phyloP scores from a whole-genome alignment of 2,888 invertebrate genomes.

The Drosophila picticornis region DNA sequence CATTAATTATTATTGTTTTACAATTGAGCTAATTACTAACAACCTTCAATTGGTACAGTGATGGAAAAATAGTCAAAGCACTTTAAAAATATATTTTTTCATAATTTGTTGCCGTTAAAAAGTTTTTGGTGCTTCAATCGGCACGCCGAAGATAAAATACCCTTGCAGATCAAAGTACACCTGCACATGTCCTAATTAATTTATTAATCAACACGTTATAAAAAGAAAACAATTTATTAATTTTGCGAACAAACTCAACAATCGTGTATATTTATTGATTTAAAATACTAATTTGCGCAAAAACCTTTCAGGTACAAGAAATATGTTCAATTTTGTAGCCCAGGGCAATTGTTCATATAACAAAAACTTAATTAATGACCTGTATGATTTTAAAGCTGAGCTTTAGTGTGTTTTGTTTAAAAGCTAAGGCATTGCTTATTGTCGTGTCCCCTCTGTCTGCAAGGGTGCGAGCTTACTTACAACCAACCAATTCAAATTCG shows the following conservation, averaged over 20 bases:
- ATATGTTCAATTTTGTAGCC: neutral
- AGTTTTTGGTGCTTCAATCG: neutral
- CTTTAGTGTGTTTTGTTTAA: slow-evolving; percentile 1
- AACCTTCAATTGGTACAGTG: neutral
- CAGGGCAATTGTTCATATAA: slow-evolving; percentile 5
- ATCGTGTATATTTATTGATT: neutral
- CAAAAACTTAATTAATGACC: slow-evolving; percentile 1
- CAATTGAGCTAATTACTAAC: neutral
- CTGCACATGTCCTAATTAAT: neutral
- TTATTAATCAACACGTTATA: neutral
- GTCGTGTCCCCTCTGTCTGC: neutral
- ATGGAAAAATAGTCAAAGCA: neutral
- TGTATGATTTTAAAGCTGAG: slow-evolving; percentile 9
- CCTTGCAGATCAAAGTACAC: neutral
- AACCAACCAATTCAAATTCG: slow-evolving; percentile 7
- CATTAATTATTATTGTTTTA: neutral
- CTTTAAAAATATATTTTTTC: neutral
- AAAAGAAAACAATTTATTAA: slow-evolving; percentile 3
- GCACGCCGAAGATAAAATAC: slow-evolving; percentile 3
- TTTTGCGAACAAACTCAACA: slow-evolving; percentile 5
- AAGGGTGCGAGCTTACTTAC: neutral
- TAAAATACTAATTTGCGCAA: slow-evolving; percentile 1
- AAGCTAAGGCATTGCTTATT: slow-evolving; percentile 4
- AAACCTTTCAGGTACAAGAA: slow-evolving; percentile 13
- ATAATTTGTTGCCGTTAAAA: too few species aligned